Conservation (phyloP, 2,888 invertebrate genomes). For the Patella caerulea region DNA sequence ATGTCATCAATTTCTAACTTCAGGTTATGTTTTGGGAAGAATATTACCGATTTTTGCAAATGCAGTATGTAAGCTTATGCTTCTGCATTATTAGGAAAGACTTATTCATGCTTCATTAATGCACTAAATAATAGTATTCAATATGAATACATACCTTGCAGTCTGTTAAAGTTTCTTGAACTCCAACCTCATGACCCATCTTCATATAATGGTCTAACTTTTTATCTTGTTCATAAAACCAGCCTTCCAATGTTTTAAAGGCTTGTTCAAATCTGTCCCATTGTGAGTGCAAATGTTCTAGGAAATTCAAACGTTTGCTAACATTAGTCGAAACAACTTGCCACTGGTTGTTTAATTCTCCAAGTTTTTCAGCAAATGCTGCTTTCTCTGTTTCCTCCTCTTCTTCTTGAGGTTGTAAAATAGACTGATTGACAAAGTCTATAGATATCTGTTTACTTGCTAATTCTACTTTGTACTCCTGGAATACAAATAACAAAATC, state of each 20-base stretch:
- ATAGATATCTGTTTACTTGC: slow-evolving; percentile 65
- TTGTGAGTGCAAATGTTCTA: slow-evolving; percentile 51
- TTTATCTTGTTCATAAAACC: slow-evolving; percentile 65
- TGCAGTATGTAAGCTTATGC: too few relatives aligned
- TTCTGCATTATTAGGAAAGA: background rate
- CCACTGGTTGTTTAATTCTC: slow-evolving; percentile 63
- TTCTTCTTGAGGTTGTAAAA: slow-evolving; percentile 47
- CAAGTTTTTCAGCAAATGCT: slow-evolving; percentile 65
- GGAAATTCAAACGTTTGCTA: slow-evolving; percentile 51
- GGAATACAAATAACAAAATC: slow-evolving; percentile 16
- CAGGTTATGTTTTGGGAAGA: too few relatives aligned
- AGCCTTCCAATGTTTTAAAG: slow-evolving; percentile 51
- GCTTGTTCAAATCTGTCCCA: slow-evolving; percentile 66
- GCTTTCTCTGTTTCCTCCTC: slow-evolving; percentile 56
- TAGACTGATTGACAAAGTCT: slow-evolving; percentile 68
- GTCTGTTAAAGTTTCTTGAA: slow-evolving; percentile 64
- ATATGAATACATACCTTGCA: slow-evolving; percentile 54
- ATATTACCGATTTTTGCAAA: too few relatives aligned
- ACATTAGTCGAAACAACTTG: slow-evolving; percentile 52
- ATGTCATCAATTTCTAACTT: too few relatives aligned
- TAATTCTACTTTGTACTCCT: slow-evolving; percentile 68
- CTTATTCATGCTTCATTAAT: background rate
- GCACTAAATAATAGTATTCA: background rate
- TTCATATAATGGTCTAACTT: slow-evolving; percentile 57
- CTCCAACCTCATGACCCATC: slow-evolving; percentile 64